Evolutionary conservation across 2,888 invertebrate species (phyloP).

Genomic region (Acholoe squamosa): DNA sequence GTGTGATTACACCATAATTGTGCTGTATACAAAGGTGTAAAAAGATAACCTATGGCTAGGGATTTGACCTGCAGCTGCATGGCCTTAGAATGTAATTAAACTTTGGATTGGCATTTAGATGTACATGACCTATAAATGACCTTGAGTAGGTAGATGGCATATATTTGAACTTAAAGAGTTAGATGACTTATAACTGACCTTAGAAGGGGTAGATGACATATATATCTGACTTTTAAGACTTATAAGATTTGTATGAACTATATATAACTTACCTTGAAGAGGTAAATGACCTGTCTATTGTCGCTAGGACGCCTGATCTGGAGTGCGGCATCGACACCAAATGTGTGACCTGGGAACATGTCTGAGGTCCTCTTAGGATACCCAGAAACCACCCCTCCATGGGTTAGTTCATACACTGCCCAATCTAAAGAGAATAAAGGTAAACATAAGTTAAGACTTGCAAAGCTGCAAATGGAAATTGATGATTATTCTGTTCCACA

Average conservation of each 20-base stretch:
- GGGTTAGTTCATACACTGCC: not conserved
- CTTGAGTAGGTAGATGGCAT: not conserved
- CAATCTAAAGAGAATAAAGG: not conserved
- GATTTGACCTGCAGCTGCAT: too few relatives aligned
- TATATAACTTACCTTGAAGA: not conserved
- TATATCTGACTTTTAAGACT: not conserved
- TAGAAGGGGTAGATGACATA: not conserved
- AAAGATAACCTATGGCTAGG: too few relatives aligned
- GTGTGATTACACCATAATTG: too few relatives aligned
- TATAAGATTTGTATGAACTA: not conserved
- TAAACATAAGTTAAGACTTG: too few relatives aligned
- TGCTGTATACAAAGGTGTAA: too few relatives aligned
- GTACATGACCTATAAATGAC: too few relatives aligned
- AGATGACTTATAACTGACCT: not conserved
- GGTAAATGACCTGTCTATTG: not conserved
- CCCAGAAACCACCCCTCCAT: not conserved
- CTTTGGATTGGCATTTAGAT: too few relatives aligned
- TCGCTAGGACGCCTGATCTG: not conserved
- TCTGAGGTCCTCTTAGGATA: not conserved
- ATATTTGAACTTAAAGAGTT: not conserved
- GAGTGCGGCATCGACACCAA: not conserved
- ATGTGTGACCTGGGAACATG: not conserved
- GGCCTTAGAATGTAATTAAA: too few relatives aligned
- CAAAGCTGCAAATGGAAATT: too few relatives aligned
- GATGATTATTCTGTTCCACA: too few relatives aligned